These are phyloP conservation scores for Clarias macrocephalus DNA, from an alignment of 2,113 vertebrate species.

Conservation along the genomic window DNA sequence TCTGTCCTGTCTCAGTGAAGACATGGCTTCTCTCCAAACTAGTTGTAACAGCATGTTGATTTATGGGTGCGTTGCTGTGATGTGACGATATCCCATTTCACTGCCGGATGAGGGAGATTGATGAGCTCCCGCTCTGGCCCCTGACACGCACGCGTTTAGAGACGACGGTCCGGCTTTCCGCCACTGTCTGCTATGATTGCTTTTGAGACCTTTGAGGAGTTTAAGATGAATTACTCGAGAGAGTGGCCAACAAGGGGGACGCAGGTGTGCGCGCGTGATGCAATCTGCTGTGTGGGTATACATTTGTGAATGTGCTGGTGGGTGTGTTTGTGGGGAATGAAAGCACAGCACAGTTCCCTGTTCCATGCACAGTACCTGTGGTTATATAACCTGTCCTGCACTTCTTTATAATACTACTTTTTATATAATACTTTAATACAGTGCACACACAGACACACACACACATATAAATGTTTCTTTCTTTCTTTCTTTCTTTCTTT, in stretches of 20 bases:
- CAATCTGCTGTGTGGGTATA: slow-evolving; percentile 18
- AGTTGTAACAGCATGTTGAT: slow-evolving; percentile 33
- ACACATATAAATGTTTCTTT: neutral
- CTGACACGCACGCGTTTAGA: slow-evolving; percentile 50
- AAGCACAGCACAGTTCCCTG: neutral
- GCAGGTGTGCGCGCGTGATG: slow-evolving; percentile 10
- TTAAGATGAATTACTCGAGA: slow-evolving; percentile 53
- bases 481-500: neutral
- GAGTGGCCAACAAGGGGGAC: slow-evolving; percentile 26
- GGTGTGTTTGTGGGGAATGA: neutral
- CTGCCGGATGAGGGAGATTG: slow-evolving; percentile 47
- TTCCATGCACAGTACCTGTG: neutral
- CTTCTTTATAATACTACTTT: neutral
- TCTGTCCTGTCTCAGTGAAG: slow-evolving; percentile 28
- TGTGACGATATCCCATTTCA: slow-evolving; percentile 49
- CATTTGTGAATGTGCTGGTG: neutral
- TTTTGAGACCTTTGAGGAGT: slow-evolving; percentile 42
- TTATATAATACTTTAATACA: neutral
- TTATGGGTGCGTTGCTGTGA: slow-evolving; percentile 31
- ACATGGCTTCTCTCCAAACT: slow-evolving; percentile 13
- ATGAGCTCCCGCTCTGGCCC: slow-evolving; percentile 40
- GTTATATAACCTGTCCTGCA: slow-evolving; percentile 1
- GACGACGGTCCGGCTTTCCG: slow-evolving; percentile 43
- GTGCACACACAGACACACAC: neutral
- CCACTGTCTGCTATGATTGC: slow-evolving; percentile 42